These are phyloP conservation scores for Zosterops hypoxanthus DNA, from an alignment of 2,113 vertebrate genomes.

Conservation along the genomic window DNA sequence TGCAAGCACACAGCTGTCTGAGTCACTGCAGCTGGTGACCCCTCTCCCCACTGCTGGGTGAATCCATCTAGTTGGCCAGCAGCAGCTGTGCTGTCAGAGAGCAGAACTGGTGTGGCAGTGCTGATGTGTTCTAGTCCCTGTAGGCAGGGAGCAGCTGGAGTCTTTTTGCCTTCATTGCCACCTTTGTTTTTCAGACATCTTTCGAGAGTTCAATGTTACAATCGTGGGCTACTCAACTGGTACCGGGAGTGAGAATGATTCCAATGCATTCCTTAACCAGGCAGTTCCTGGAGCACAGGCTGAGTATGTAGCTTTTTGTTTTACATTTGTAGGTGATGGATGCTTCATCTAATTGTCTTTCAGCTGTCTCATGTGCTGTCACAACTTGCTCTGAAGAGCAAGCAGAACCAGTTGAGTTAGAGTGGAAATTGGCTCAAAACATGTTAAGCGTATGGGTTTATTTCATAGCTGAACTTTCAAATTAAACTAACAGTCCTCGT, in stretches of 20 bases:
- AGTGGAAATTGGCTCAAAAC: background rate
- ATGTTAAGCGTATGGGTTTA: background rate
- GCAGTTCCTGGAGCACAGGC: slow-evolving; percentile 85
- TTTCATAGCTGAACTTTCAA: background rate
- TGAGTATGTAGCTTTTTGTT: slow-evolving; percentile 55
- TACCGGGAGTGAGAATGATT: slow-evolving; percentile 24
- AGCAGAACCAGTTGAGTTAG: slow-evolving; percentile 35
- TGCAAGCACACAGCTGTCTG: background rate
- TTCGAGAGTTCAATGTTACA: slow-evolving; percentile 79
- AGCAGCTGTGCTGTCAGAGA: background rate
- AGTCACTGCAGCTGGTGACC: background rate
- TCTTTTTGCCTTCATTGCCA: background rate
- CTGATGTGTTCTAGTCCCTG: background rate
- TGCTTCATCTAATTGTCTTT: slow-evolving; percentile 17
- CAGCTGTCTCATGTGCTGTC: slow-evolving; percentile 4
- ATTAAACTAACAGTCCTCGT: background rate
- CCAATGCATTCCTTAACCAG: slow-evolving; percentile 84
- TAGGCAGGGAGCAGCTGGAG: background rate
- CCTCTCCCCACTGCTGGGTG: background rate
- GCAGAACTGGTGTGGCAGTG: background rate
- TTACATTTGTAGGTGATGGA: background rate
- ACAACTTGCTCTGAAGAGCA: slow-evolving; percentile 39
- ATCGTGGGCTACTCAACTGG: slow-evolving; percentile 82
- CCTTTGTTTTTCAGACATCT: slow-evolving; percentile 82
- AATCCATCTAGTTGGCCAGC: background rate